These are phyloP conservation scores for Fringilla coelebs DNA, from an alignment of 2,797 vertebrate genomes.

Conservation along the genomic window DNA sequence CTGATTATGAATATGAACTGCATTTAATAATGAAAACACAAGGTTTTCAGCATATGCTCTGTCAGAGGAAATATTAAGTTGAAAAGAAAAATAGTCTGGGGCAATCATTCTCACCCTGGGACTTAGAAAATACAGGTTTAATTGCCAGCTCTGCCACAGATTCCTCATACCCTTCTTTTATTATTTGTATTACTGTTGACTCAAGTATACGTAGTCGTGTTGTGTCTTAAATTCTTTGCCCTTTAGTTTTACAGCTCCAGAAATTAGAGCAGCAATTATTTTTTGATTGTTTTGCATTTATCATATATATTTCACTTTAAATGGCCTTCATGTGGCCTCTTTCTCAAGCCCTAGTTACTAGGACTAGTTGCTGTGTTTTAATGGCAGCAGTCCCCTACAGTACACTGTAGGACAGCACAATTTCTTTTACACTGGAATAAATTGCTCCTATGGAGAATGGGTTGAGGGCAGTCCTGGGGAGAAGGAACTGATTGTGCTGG, in stretches of 20 bases:
- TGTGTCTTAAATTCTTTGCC: background rate
- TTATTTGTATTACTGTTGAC: background rate
- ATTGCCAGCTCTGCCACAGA: background rate
- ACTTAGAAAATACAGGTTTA: constrained; percentile 5
- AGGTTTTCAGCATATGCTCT: background rate
- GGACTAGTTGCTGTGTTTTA: background rate
- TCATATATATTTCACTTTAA: background rate
- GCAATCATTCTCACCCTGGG: background rate
- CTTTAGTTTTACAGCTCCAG: background rate
- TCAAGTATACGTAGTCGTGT: background rate
- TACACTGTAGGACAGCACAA: accelerated
- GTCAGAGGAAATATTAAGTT: background rate
- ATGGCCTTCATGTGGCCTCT: background rate
- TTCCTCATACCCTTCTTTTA: background rate
- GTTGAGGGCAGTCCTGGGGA: background rate
- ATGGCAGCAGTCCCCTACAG: background rate
- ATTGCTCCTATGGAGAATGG: background rate
- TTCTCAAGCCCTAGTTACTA: background rate
- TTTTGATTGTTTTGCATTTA: background rate
- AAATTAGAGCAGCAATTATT: background rate
- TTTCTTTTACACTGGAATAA: background rate
- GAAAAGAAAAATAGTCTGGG: background rate
- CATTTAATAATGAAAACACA: background rate
- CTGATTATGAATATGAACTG: background rate
- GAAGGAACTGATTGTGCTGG: background rate